Conservation (phyloP, 2,888 invertebrate species). For the Acleris emargana region DNA sequence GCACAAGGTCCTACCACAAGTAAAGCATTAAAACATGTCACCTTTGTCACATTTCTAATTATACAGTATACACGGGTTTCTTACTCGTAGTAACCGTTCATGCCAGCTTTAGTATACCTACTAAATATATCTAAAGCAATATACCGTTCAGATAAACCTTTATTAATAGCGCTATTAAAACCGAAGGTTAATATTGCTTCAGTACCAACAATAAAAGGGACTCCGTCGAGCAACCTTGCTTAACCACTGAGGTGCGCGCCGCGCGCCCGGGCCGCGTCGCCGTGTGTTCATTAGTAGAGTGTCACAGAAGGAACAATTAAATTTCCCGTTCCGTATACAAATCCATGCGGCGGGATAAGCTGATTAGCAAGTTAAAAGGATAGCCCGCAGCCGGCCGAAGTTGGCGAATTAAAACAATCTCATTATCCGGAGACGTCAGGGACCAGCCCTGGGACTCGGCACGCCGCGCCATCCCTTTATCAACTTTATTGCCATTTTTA, state of each 20-base stretch:
- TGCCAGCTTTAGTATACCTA: too few relatives aligned
- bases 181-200: conserved; percentile 1
- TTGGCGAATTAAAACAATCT: conserved; percentile 68
- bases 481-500: conserved; percentile 45
- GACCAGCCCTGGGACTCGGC: conserved; percentile 52
- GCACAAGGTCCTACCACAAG: too few relatives aligned
- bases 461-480: conserved; percentile 42
- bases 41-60: too few relatives aligned
- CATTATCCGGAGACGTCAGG: conserved; percentile 59
- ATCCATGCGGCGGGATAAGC: conserved; percentile 67
- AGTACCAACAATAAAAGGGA: conserved; percentile 8
- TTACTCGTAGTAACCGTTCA: too few relatives aligned
- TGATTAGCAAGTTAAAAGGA: conserved; percentile 74
- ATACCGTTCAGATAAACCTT: conserved; percentile 3
- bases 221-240: not conserved
- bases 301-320: conserved; percentile 53
- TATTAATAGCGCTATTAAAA: conserved; percentile 13
- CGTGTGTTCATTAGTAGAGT: conserved; percentile 52
- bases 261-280: conserved; percentile 15
- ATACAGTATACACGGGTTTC: too few relatives aligned
- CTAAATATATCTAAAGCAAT: not conserved
- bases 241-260: conserved; percentile 3
- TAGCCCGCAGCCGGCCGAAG: conserved; percentile 55
- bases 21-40: too few relatives aligned
- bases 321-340: conserved; percentile 53